A percentile compares a stretch with the other conserved stretches of the same genome.
Evolutionary conservation across 2,797 vertebrate genomes (phyloP).

Genomic region (Alauda arvensis): DNA sequence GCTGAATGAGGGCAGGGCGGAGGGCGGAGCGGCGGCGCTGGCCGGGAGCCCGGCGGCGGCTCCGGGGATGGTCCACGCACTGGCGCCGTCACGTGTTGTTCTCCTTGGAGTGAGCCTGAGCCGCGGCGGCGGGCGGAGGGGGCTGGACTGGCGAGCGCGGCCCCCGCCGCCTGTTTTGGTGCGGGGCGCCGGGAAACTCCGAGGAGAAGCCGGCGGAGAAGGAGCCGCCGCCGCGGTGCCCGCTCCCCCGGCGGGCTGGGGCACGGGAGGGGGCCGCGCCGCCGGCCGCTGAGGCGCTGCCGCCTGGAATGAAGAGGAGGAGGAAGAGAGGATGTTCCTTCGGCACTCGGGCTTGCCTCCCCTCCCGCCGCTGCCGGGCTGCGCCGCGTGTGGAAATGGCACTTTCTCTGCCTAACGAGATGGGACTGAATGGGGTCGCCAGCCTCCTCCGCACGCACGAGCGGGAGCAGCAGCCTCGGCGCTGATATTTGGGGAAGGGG

Average conservation of each 20-base stretch:
- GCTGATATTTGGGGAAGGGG: constrained; percentile 39
- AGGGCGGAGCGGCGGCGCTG: constrained; percentile 46
- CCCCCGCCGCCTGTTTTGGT: constrained; percentile 76
- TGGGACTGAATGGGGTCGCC: constrained; percentile 71
- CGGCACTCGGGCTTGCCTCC: constrained; percentile 38
- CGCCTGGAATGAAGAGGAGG: constrained; percentile 66
- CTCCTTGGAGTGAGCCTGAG: constrained; percentile 68
- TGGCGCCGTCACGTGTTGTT: constrained; percentile 77
- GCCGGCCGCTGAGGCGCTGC: constrained; percentile 29
- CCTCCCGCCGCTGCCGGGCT: constrained; percentile 52
- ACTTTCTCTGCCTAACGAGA: constrained; percentile 65
- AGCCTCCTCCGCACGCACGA: constrained; percentile 51
- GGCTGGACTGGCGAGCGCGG: constrained; percentile 65
- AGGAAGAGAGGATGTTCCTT: constrained; percentile 54
- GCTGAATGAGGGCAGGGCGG: constrained; percentile 46
- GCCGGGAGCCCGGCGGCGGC: constrained; percentile 34
- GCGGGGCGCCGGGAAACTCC: constrained; percentile 67
- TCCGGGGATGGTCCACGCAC: constrained; percentile 53
- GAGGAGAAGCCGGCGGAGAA: constrained; percentile 47
- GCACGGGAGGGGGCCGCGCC: constrained; percentile 11
- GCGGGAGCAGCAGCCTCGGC: constrained; percentile 57
- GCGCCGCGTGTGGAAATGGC: constrained; percentile 57
- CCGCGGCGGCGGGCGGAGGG: constrained; percentile 58
- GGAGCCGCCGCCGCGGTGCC: constrained; percentile 16
- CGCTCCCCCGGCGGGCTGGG: constrained; percentile 40